These are phyloP conservation scores for Lipophrys pholis DNA, from an alignment of 2,113 vertebrate species.

Conservation along the genomic window DNA sequence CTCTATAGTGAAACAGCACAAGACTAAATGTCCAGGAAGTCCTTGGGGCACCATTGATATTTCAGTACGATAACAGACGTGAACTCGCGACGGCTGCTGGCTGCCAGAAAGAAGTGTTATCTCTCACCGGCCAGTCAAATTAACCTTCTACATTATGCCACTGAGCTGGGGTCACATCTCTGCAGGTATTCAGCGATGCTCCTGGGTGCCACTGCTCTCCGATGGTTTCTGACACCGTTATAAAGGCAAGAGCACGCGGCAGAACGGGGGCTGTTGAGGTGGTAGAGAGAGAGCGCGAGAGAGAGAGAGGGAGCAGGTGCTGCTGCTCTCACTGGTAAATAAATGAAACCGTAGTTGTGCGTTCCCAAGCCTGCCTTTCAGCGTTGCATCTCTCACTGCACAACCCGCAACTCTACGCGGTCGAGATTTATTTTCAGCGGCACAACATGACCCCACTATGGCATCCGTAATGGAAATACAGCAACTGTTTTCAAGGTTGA, in stretches of 20 bases:
- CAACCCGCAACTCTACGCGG: slow-evolving; percentile 29
- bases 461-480: slow-evolving; percentile 58
- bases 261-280: slow-evolving; percentile 14
- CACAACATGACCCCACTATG: slow-evolving; percentile 42
- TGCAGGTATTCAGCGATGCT: slow-evolving; percentile 45
- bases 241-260: slow-evolving; percentile 11
- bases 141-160: slow-evolving; percentile 64
- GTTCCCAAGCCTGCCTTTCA: slow-evolving; percentile 25
- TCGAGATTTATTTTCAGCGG: slow-evolving; percentile 55
- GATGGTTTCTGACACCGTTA: slow-evolving; percentile 45
- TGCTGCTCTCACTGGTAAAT: slow-evolving; percentile 24
- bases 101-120: slow-evolving; percentile 50
- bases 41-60: slow-evolving; percentile 70
- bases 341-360: slow-evolving; percentile 3
- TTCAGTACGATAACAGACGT: slow-evolving; percentile 68
- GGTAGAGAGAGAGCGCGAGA: slow-evolving; percentile 10
- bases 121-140: slow-evolving; percentile 58
- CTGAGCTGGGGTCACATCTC: slow-evolving; percentile 55
- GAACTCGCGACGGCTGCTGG: slow-evolving; percentile 29
- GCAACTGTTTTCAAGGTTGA: slow-evolving; percentile 62
- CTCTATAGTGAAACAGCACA: slow-evolving; percentile 19
- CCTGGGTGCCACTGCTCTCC: slow-evolving; percentile 20
- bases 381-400: slow-evolving; percentile 32
- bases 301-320: slow-evolving; percentile 18
- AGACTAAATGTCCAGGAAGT: slow-evolving; percentile 62